A percentile compares a stretch with the other conserved stretches of the same genome.
phyloP scores from a whole-genome alignment of 2,888 invertebrate genomes.

The Epinotia demarniana region DNA sequence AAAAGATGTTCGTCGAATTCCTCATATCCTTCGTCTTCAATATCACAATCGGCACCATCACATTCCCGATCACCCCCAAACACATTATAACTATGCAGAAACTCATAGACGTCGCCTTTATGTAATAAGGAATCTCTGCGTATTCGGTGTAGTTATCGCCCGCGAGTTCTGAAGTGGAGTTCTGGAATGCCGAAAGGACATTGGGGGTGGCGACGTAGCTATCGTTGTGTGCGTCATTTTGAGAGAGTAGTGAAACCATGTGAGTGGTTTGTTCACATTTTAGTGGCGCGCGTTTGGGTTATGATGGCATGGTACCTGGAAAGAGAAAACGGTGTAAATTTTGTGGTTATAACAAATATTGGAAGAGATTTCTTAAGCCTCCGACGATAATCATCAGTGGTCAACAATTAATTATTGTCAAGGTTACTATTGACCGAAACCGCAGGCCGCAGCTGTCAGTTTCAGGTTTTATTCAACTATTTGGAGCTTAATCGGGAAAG shows the following conservation, averaged over 20 bases:
- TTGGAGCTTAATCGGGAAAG: no score
- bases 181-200: slow-evolving; percentile 47
- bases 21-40: slow-evolving; percentile 96
- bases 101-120: slow-evolving; percentile 94
- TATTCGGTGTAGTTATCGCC: slow-evolving; percentile 73
- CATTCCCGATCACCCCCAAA: slow-evolving; percentile 95
- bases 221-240: slow-evolving; percentile 61
- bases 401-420: no score
- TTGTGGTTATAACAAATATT: not conserved
- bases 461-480: no score
- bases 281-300: slow-evolving; percentile 51
- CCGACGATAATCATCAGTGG: no score
- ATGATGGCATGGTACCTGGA: slow-evolving; percentile 42
- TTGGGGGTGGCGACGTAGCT: slow-evolving; percentile 28
- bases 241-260: slow-evolving; percentile 80
- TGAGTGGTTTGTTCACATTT: slow-evolving; percentile 63
- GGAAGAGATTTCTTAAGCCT: no score
- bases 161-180: slow-evolving; percentile 58
- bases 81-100: slow-evolving; percentile 95
- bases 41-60: slow-evolving; percentile 97
- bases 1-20: slow-evolving; percentile 97
- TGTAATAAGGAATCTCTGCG: slow-evolving; percentile 91
- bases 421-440: no score
- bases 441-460: no score
- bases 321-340: not conserved